A percentile compares a stretch with the other conserved stretches of the same genome.
Conservation (phyloP, 2,113 vertebrate genomes). For the Amphilophus citrinellus region DNA sequence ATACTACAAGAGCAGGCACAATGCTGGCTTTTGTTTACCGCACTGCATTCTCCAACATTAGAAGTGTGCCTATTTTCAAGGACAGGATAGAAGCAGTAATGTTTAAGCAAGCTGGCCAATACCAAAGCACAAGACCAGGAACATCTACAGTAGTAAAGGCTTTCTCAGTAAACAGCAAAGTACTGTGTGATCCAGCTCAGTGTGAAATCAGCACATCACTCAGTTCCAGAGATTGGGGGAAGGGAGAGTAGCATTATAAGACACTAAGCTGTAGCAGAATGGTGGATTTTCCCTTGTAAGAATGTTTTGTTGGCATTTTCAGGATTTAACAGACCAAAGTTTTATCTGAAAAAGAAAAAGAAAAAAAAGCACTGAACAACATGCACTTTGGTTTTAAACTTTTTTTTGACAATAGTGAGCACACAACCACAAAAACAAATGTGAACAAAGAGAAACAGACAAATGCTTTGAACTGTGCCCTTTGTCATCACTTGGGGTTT, state of each 20-base stretch:
- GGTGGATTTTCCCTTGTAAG: conserved; percentile 51
- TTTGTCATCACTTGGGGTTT: background rate
- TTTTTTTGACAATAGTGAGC: background rate
- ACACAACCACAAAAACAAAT: background rate
- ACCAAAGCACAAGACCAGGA: background rate
- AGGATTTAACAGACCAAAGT: conserved; percentile 7
- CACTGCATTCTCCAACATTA: too few relatives aligned
- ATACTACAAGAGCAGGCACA: background rate
- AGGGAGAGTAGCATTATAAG: background rate
- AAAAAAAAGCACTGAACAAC: background rate
- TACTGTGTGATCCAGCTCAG: conserved; percentile 4
- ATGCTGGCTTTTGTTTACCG: background rate
- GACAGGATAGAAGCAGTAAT: background rate
- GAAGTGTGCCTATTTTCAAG: background rate
- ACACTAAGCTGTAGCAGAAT: conserved; percentile 4
- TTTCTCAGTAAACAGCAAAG: conserved; percentile 4
- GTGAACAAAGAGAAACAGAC: background rate
- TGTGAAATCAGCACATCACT: conserved; percentile 30
- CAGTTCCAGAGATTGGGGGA: background rate
- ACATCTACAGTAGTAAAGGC: background rate
- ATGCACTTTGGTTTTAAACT: background rate
- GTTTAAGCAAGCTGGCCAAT: background rate
- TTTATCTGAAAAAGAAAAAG: background rate
- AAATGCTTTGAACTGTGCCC: background rate
- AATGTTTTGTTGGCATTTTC: background rate